Percentiles rank a stretch among this genome's conserved stretches.
Evolutionary conservation across 1,140 invertebrate species (phyloP).

Genomic region (Drosophila melanica): DNA sequence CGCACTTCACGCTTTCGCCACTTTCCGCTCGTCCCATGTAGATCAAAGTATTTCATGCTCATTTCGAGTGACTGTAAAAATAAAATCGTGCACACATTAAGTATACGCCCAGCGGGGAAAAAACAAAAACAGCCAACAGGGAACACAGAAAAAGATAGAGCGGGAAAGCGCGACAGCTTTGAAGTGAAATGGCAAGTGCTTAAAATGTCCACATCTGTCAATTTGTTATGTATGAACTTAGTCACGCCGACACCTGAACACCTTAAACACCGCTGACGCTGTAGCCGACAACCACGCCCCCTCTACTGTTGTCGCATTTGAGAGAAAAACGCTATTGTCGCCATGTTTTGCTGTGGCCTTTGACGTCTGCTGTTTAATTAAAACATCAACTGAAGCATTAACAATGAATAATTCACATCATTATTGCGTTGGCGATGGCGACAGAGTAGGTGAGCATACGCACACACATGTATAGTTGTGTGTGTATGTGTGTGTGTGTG

Average conservation of each 20-base stretch:
- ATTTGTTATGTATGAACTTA: slow-evolving; percentile 34
- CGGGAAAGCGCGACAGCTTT: neutral
- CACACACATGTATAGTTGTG: neutral
- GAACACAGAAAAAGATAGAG: neutral
- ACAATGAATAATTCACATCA: slow-evolving; percentile 76
- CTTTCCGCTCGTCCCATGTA: too few species aligned
- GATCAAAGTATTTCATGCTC: neutral
- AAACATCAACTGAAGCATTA: slow-evolving; percentile 72
- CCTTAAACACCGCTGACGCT: neutral
- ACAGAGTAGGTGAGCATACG: slow-evolving; percentile 3
- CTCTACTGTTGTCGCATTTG: neutral
- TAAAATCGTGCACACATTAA: neutral
- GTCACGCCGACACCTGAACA: neutral
- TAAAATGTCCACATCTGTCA: slow-evolving; percentile 26
- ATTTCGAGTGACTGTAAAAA: neutral
- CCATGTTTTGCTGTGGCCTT: slow-evolving; percentile 32
- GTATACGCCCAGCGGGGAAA: neutral
- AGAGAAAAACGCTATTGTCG: slow-evolving; percentile 32
- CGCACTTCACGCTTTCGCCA: too few species aligned
- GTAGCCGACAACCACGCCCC: neutral
- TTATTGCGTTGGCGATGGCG: slow-evolving; percentile 47
- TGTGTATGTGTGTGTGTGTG: neutral
- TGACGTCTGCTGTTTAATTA: slow-evolving; percentile 60
- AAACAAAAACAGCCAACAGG: too few species aligned
- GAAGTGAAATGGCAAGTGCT: neutral